Evolutionary conservation across 2,113 vertebrate genomes (phyloP), one percentile per base, ranked within the genome.

Genomic region (Pelodiscus sinensis): DNA sequence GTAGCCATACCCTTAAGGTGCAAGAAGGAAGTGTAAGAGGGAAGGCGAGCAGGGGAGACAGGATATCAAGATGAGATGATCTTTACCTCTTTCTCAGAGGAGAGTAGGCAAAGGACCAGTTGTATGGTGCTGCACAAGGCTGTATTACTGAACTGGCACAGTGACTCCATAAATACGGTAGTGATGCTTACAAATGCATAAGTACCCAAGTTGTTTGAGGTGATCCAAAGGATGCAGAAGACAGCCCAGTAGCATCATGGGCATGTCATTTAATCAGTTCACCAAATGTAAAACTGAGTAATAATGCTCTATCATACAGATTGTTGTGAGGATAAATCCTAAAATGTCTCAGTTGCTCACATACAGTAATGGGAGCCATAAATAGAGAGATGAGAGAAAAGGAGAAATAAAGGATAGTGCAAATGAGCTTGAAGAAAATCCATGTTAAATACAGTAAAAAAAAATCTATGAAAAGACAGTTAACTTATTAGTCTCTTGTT

Each of bases 361-460:
- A 71, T 71, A 71, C n/a, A 35, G n/a, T 35, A 71, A 71, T 35
- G 8, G 65, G 65, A 35, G n/a, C 50, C 10, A 14, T 25, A 50
- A 77, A 11, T 77, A 8, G 38, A 25, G 14, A 77, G 3, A 44
- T 14, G 21, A 77, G 12, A 77, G 35, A 50, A 77, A 77, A 81
- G 29, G 11, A 80, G 54, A 71, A 14, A 22, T 38, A 52, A 57
- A 31, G 87, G 22, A 52, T 90, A 19, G 12, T 16, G n/a, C 81
- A 73, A 94, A 80, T 78, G 50, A 95, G 5, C 18, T 73, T 65
- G 55, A 75, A 88, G 71, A 51, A n/a, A 88, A 85, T 27, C 24
- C 50, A 25, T 54, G 16, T 8, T 57, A 55, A 87, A 84, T 85
- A 52, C 11, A 3, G 0, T 56, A 92, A 21, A 29, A 9, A 73